phyloP scores from a whole-genome alignment of 2,113 vertebrate species.

The Eulemur rufifrons region DNA sequence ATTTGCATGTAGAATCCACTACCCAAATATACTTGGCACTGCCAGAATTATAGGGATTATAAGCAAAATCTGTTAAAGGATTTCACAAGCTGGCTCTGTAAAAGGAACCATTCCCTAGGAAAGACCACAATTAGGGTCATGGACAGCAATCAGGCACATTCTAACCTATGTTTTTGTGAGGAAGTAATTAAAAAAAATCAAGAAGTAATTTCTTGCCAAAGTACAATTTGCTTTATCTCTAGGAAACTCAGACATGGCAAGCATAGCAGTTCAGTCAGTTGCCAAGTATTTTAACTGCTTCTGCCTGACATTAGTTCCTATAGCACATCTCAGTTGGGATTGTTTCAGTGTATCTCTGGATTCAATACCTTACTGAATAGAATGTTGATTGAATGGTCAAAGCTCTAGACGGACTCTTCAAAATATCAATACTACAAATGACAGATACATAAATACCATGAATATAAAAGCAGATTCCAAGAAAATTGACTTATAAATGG shows the following conservation, averaged over 20 bases:
- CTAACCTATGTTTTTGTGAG: background rate
- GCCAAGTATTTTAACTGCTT: conserved; percentile 45
- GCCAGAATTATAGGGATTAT: background rate
- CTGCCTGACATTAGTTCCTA: background rate
- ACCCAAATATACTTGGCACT: background rate
- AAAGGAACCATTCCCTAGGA: background rate
- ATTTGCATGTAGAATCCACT: background rate
- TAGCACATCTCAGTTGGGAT: background rate
- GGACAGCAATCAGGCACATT: background rate
- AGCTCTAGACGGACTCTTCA: background rate
- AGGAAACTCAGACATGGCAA: background rate
- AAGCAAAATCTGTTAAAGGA: background rate
- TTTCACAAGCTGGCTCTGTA: background rate
- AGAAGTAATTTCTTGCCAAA: background rate
- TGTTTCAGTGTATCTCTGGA: background rate
- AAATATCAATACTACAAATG: background rate
- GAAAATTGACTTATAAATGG: conserved; percentile 17
- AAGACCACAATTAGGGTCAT: background rate
- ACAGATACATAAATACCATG: background rate
- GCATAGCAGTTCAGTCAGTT: background rate
- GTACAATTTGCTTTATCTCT: conserved; percentile 17
- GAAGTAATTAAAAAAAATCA: background rate
- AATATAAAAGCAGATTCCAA: conserved; percentile 42
- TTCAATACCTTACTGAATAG: conserved; percentile 40
- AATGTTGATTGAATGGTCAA: conserved; percentile 35